A percentile compares a stretch with the other conserved stretches of the same genome.
These are phyloP conservation scores for Blastomussa wellsi DNA, from an alignment of 92 coral and sea anemone species.

Conservation along the genomic window DNA sequence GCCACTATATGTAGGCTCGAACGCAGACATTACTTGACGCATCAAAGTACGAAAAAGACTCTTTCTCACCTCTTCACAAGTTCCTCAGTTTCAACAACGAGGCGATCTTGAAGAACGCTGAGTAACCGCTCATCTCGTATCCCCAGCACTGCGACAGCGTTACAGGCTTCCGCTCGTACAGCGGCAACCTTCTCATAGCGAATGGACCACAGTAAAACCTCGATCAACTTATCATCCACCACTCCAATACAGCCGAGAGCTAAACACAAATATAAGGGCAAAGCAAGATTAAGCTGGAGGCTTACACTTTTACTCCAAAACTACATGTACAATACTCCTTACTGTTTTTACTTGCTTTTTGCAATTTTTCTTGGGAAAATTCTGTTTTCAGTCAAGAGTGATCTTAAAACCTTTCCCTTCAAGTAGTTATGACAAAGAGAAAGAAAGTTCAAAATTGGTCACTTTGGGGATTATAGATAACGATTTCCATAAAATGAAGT, in stretches of 20 bases:
- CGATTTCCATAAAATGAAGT: too few species aligned
- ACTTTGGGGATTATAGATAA: not conserved
- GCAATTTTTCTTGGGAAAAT: not conserved
- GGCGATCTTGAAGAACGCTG: conserved; percentile 93
- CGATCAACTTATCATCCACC: conserved; percentile 78
- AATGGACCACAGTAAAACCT: conserved; percentile 90
- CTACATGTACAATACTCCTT: not conserved
- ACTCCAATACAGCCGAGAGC: conserved; percentile 85
- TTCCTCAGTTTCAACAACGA: conserved; percentile 94
- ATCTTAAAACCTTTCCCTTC: not conserved
- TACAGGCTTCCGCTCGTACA: conserved; percentile 99
- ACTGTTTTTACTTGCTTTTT: not conserved
- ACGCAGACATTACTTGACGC: too few species aligned
- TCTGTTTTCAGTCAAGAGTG: not conserved
- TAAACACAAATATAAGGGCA: conserved; percentile 22
- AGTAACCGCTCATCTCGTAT: conserved; percentile 80
- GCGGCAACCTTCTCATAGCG: conserved; percentile 96
- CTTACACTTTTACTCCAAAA: not conserved
- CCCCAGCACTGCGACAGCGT: conserved; percentile 89
- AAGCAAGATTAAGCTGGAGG: not conserved
- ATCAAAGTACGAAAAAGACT: too few species aligned
- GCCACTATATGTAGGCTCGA: too few species aligned
- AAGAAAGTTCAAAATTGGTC: too few species aligned
- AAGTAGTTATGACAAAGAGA: not conserved
- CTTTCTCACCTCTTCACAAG: conserved; percentile 79